A percentile compares a stretch with the other conserved stretches of the same genome.
phyloP scores from a whole-genome alignment of 2,888 invertebrate genomes.

The Lumbricus terrestris region DNA sequence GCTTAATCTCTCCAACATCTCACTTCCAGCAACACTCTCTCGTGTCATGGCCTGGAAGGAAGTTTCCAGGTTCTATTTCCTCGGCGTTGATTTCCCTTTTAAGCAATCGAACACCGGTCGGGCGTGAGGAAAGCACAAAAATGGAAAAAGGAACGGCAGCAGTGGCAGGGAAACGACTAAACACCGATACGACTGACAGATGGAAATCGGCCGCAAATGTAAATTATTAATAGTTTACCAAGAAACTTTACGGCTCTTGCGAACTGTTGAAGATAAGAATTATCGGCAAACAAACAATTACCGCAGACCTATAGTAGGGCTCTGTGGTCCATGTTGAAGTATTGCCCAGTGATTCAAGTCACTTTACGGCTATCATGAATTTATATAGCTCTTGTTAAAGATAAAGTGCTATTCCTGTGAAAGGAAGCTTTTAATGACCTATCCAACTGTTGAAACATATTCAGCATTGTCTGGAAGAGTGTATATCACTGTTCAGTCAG shows the following conservation, averaged over 20 bases:
- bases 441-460: too few relatives aligned
- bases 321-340: neutral
- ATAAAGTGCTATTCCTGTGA: neutral
- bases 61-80: conserved; percentile 3
- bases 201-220: neutral
- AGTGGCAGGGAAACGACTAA: neutral
- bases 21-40: neutral
- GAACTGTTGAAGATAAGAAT: neutral
- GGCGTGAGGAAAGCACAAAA: neutral
- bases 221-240: conserved; percentile 3
- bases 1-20: neutral
- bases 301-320: neutral
- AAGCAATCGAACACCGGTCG: neutral
- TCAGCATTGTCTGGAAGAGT: too few relatives aligned
- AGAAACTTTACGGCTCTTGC: neutral
- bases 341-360: neutral
- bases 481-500: too few relatives aligned
- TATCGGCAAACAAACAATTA: conserved; percentile 3
- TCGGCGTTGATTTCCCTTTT: neutral
- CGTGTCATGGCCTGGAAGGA: neutral
- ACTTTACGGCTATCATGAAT: neutral
- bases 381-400: neutral
- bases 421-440: too few relatives aligned
- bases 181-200: neutral
- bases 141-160: too few relatives aligned